Evolutionary conservation across 2,888 invertebrate species (phyloP).

Genomic region (Cryptocephalus primarius): DNA sequence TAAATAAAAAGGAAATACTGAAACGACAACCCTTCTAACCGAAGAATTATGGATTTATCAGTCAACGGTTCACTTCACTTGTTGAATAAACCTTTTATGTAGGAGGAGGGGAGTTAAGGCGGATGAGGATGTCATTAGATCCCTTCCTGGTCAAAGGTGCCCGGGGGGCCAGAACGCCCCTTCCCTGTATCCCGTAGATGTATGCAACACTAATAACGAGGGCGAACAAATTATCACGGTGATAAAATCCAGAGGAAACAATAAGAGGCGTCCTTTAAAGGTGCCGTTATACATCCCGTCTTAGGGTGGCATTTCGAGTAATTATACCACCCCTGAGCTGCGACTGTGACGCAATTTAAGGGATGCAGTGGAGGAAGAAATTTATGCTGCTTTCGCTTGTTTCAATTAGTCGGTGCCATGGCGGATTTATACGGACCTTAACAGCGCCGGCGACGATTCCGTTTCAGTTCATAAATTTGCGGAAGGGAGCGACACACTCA

Average conservation of each 20-base stretch:
- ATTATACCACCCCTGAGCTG: background rate
- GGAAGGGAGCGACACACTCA: too few species aligned
- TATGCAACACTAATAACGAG: constrained; percentile 3
- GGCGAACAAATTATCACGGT: constrained; percentile 4
- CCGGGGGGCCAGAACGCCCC: constrained; percentile 7
- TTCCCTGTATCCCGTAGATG: constrained; percentile 5
- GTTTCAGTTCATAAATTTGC: too few species aligned
- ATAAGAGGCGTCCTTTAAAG: background rate
- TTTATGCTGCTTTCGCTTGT: too few species aligned
- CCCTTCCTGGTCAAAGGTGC: constrained; percentile 10
- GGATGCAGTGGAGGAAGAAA: background rate
- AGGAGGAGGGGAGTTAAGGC: constrained; percentile 3
- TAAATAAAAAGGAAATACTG: too few species aligned
- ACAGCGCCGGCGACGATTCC: too few species aligned
- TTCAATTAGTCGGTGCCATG: too few species aligned
- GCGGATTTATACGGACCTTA: too few species aligned
- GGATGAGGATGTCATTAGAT: constrained; percentile 9
- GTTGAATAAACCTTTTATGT: constrained; percentile 9
- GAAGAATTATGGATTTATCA: background rate
- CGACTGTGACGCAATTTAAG: background rate
- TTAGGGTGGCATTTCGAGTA: background rate
- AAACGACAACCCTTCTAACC: too few species aligned
- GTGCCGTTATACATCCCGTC: too few species aligned
- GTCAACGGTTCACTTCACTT: constrained; percentile 6
- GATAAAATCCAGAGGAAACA: constrained; percentile 1